A percentile compares a stretch with the other conserved stretches of the same genome.
Conservation (phyloP, 2,113 vertebrate genomes). For the Cepphus grylle region DNA sequence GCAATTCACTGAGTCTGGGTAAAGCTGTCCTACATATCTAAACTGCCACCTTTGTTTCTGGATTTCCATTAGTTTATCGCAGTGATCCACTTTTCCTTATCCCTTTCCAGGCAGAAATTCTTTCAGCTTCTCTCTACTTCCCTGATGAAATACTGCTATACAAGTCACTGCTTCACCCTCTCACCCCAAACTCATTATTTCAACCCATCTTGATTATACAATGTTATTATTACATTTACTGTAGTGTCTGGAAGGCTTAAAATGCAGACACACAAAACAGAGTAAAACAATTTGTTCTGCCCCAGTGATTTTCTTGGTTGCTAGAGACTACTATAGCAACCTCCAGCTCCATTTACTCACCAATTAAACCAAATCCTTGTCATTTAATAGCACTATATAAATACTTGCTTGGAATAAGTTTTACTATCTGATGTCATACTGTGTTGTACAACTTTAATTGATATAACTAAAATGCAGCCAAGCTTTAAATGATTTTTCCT, state of each 20-base stretch:
- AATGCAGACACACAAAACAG: background rate
- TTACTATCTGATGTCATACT: background rate
- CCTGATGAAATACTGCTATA: background rate
- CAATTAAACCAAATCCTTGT: slow-evolving; percentile 41
- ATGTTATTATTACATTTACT: slow-evolving; percentile 10
- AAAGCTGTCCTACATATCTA: background rate
- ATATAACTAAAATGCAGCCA: background rate
- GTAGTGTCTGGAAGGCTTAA: background rate
- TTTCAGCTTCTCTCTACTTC: background rate
- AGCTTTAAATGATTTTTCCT: slow-evolving; percentile 19
- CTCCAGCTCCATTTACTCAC: slow-evolving; percentile 1
- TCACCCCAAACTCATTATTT: slow-evolving; percentile 18
- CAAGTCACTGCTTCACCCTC: background rate
- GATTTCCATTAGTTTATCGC: background rate
- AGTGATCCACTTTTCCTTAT: background rate
- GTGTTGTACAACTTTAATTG: background rate
- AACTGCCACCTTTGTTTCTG: background rate
- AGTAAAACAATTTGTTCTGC: slow-evolving; percentile 26
- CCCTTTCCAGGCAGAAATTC: background rate
- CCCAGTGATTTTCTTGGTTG: background rate
- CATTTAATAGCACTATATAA: background rate
- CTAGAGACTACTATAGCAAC: background rate
- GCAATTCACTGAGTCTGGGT: background rate
- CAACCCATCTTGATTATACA: slow-evolving; percentile 10
- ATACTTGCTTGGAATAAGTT: background rate